Evolutionary conservation across 1,140 invertebrate genomes (phyloP).

Genomic region (Calycopis cecrops): DNA sequence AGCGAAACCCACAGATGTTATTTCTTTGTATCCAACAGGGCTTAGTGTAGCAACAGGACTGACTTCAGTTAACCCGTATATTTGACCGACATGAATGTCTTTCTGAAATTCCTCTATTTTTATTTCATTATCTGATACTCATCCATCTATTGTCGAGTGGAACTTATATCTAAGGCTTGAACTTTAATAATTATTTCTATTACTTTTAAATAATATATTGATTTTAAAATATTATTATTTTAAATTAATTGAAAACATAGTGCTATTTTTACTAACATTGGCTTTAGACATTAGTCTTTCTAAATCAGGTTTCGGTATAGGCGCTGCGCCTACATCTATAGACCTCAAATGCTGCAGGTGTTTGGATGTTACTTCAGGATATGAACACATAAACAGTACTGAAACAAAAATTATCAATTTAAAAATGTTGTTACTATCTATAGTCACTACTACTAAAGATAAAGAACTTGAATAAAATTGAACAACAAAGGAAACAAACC

Average conservation of each 20-base stretch:
- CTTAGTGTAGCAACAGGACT: conserved; percentile 71
- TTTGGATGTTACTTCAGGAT: conserved; percentile 75
- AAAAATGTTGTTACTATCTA: conserved; percentile 1
- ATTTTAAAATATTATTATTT: no score
- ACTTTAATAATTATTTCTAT: no score
- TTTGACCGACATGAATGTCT: conserved; percentile 43
- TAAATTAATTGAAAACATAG: no score
- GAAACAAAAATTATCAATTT: conserved; percentile 23
- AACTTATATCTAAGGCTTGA: no score
- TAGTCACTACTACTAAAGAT: background rate
- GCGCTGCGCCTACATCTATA: conserved; percentile 82
- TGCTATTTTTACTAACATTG: no score
- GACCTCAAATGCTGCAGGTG: conserved; percentile 75
- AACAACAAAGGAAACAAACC: conserved; percentile 53
- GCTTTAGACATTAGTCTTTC: conserved; percentile 73
- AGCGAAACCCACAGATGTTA: conserved; percentile 77
- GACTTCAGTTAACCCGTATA: conserved; percentile 82
- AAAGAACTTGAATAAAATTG: background rate
- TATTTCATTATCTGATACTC: no score
- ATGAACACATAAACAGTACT: conserved; percentile 81
- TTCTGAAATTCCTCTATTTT: background rate
- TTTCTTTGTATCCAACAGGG: conserved; percentile 42
- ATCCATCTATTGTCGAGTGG: no score
- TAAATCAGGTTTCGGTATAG: conserved; percentile 78
- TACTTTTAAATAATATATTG: no score